phyloP scores from a whole-genome alignment of 2,797 vertebrate genomes.

The Babyrousa celebensis region DNA sequence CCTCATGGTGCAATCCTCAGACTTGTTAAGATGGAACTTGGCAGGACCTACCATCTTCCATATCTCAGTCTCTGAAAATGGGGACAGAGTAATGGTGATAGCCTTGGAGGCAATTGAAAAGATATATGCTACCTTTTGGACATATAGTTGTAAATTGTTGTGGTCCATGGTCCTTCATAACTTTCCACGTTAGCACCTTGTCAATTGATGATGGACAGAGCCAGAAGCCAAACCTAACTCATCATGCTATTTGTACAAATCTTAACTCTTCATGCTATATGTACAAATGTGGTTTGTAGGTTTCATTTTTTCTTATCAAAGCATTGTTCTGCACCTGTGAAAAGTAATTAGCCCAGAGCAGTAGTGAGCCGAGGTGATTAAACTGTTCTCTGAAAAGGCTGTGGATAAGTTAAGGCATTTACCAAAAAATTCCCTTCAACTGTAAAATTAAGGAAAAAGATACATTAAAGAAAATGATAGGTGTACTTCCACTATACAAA shows the following conservation, averaged over 20 bases:
- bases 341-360: slow-evolving; percentile 63
- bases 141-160: not conserved
- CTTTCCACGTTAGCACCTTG: slow-evolving; percentile 22
- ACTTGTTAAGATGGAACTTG: not conserved
- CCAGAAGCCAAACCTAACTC: not conserved
- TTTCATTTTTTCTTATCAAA: slow-evolving; percentile 65
- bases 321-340: slow-evolving; percentile 58
- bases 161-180: not conserved
- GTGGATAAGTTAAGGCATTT: slow-evolving; percentile 69
- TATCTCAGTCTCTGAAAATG: not conserved
- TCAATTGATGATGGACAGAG: not conserved
- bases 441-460: slow-evolving; percentile 67
- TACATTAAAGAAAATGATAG: slow-evolving; percentile 66
- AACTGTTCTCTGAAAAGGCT: slow-evolving; percentile 49
- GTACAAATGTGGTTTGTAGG: not conserved
- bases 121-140: not conserved
- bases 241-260: not conserved
- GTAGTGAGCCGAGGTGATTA: slow-evolving; percentile 30
- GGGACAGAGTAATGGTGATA: not conserved
- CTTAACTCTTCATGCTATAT: not conserved
- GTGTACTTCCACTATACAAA: not conserved
- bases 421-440: slow-evolving; percentile 46
- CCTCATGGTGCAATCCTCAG: slow-evolving; percentile 48
- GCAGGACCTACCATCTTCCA: not conserved
- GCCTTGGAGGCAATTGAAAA: slow-evolving; percentile 30